Percentiles rank a stretch among this genome's conserved stretches.
phyloP scores from a whole-genome alignment of 2,113 vertebrate species.

The Charadrius vociferus region DNA sequence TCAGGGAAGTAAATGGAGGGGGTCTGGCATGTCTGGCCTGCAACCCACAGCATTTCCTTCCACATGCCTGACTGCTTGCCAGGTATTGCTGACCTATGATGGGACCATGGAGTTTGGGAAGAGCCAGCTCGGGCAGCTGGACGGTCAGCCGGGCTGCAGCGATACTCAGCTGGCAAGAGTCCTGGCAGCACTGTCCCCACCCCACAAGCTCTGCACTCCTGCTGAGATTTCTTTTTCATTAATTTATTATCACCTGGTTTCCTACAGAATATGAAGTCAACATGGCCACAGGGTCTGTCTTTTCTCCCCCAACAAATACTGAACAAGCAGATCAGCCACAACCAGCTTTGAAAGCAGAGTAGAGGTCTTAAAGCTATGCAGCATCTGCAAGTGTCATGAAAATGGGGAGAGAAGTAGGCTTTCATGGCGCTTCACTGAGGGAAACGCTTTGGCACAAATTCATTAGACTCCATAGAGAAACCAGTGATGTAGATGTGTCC shows the following conservation, averaged over 20 bases:
- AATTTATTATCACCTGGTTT: background rate
- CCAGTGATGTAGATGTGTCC: background rate
- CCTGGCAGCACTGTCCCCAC: background rate
- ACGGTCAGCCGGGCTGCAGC: background rate
- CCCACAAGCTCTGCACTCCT: background rate
- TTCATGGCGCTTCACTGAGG: background rate
- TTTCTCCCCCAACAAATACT: background rate
- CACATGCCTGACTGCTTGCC: fast-evolving
- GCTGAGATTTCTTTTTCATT: background rate
- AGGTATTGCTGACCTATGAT: background rate
- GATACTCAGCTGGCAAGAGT: background rate
- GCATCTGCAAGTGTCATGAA: background rate
- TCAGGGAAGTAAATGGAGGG: background rate
- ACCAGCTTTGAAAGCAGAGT: background rate
- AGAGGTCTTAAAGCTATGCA: background rate
- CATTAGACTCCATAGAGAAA: background rate
- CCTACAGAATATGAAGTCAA: background rate
- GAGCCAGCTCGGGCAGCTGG: background rate
- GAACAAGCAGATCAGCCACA: background rate
- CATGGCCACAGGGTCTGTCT: background rate
- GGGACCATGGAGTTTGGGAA: background rate
- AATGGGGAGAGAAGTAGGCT: background rate
- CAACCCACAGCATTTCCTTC: background rate
- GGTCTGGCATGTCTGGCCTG: background rate
- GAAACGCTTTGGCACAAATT: background rate